Evolutionary conservation across 1,140 invertebrate species (phyloP).

Genomic region (Sitophilus oryzae): DNA sequence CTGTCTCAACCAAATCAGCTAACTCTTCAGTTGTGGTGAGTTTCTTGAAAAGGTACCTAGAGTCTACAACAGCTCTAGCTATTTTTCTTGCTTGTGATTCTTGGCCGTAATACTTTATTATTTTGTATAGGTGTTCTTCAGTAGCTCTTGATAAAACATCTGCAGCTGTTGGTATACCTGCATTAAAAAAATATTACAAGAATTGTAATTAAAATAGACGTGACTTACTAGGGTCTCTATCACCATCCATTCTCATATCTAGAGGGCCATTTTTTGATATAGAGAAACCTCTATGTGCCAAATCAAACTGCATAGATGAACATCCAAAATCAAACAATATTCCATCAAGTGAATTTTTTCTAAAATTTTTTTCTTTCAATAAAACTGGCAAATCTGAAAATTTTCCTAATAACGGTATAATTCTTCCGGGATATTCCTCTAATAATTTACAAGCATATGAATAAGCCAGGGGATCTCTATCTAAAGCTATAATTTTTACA

Average conservation of each 20-base stretch:
- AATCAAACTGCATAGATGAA: slow-evolving; percentile 92
- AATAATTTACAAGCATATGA: slow-evolving; percentile 59
- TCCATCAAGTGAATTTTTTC: slow-evolving; percentile 68
- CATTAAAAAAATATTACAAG: slow-evolving; percentile 7
- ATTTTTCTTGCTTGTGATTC: slow-evolving; percentile 84
- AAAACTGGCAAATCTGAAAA: slow-evolving; percentile 81
- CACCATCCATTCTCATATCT: slow-evolving; percentile 94
- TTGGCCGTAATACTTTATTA: slow-evolving; percentile 87
- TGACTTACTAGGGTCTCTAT: slow-evolving; percentile 49
- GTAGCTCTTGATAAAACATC: slow-evolving; percentile 77
- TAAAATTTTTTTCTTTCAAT: slow-evolving; percentile 54
- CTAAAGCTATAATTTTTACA: slow-evolving; percentile 70
- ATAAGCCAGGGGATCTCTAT: slow-evolving; percentile 79
- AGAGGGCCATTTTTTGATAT: slow-evolving; percentile 77
- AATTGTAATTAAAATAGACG: background rate
- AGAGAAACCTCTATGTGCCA: slow-evolving; percentile 75
- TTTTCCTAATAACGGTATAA: slow-evolving; percentile 73
- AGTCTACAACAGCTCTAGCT: slow-evolving; percentile 80
- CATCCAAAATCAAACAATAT: slow-evolving; percentile 92
- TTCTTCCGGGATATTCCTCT: slow-evolving; percentile 58
- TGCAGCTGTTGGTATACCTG: slow-evolving; percentile 67
- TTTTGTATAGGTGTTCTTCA: slow-evolving; percentile 71
- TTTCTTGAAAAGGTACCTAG: slow-evolving; percentile 73
- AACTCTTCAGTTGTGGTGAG: slow-evolving; percentile 81
- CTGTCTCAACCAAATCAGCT: slow-evolving; percentile 67